Evolutionary conservation across 2,797 vertebrate species (phyloP).

Genomic region (Danio albolineatus): DNA sequence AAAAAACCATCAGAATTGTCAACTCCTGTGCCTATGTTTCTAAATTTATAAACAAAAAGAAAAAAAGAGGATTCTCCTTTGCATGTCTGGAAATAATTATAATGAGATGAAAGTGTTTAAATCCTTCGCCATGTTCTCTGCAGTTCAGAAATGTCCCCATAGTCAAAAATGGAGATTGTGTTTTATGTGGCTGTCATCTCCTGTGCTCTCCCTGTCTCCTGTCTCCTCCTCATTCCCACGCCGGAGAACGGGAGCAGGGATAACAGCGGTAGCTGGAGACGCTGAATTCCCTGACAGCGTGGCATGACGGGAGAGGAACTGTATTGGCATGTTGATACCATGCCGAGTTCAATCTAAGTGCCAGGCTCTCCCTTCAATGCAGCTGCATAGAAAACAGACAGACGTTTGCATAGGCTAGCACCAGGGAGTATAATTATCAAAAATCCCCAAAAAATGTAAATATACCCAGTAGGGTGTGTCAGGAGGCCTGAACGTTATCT

Average conservation of each 20-base stretch:
- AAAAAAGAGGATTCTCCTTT: slow-evolving; percentile 75
- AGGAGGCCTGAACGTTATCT: not conserved
- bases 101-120: slow-evolving; percentile 83
- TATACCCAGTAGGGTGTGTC: slow-evolving; percentile 3
- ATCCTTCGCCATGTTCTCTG: slow-evolving; percentile 81
- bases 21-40: slow-evolving; percentile 79
- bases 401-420: slow-evolving; percentile 13
- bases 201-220: slow-evolving; percentile 60
- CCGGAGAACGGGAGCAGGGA: slow-evolving; percentile 42
- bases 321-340: slow-evolving; percentile 60
- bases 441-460: not conserved
- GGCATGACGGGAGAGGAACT: slow-evolving; percentile 46
- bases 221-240: slow-evolving; percentile 55
- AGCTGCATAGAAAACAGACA: slow-evolving; percentile 22
- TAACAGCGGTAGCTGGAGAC: slow-evolving; percentile 59
- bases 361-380: slow-evolving; percentile 39
- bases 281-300: slow-evolving; percentile 59
- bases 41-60: slow-evolving; percentile 82
- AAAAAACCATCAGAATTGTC: slow-evolving; percentile 79
- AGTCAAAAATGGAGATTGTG: slow-evolving; percentile 86
- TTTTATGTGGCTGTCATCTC: slow-evolving; percentile 81
- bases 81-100: slow-evolving; percentile 85
- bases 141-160: slow-evolving; percentile 81
- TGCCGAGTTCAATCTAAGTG: slow-evolving; percentile 58
- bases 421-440: not conserved